These are phyloP conservation scores for Tragelaphus strepsiceros DNA, from an alignment of 2,113 vertebrate genomes.

Conservation along the genomic window DNA sequence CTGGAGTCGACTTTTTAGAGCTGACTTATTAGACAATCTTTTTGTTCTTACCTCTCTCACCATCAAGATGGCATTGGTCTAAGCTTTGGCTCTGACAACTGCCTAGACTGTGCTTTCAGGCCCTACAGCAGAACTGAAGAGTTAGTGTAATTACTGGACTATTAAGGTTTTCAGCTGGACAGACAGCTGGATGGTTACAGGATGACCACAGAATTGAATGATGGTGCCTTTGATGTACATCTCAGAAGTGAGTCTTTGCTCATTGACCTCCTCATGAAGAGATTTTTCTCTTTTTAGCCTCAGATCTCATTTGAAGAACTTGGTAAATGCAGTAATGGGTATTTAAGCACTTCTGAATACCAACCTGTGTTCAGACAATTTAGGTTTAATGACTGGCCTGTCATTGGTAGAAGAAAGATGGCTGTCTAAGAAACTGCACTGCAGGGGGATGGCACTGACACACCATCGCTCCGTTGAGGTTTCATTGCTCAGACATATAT, in stretches of 20 bases:
- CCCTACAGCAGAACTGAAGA: not conserved
- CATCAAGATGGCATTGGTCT: not conserved
- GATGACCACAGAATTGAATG: not conserved
- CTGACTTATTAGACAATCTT: not conserved
- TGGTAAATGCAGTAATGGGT: constrained; percentile 38
- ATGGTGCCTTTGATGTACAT: not conserved
- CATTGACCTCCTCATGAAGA: not conserved
- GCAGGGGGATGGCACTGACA: not conserved
- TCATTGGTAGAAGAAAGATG: constrained; percentile 22
- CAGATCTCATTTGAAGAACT: constrained; percentile 13
- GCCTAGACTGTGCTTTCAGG: not conserved
- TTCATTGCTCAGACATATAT: not conserved
- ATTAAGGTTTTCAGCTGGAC: not conserved
- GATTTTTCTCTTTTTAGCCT: constrained; percentile 22
- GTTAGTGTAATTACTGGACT: not conserved
- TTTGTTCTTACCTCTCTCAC: not conserved
- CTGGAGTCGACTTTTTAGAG: not conserved
- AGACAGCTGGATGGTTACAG: not conserved
- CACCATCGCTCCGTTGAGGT: not conserved
- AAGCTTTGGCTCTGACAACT: not conserved
- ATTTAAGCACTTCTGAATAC: constrained; percentile 47
- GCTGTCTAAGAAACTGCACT: not conserved
- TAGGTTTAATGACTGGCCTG: not conserved
- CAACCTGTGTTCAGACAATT: constrained; percentile 30
- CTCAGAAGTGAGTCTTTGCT: not conserved